These are phyloP conservation scores for Vespertilio murinus DNA, from an alignment of 2,797 vertebrate genomes.

Conservation along the genomic window DNA sequence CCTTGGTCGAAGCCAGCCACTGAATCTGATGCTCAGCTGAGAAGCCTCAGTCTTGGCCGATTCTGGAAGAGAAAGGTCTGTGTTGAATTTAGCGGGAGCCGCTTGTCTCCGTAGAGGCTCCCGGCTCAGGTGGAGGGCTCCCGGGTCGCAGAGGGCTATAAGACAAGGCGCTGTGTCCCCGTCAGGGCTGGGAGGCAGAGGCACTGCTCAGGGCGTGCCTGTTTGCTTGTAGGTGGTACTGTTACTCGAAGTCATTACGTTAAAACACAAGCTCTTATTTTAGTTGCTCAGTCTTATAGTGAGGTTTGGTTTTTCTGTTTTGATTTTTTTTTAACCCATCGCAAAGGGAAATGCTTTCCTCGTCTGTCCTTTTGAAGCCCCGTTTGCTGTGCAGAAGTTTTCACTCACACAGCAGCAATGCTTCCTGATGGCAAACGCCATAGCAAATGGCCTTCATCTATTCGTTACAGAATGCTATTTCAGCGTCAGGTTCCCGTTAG, in stretches of 20 bases:
- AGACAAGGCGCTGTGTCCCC: not conserved
- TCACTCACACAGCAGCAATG: not conserved
- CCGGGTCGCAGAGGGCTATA: no score
- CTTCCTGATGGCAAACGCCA: not conserved
- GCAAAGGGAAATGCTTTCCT: not conserved
- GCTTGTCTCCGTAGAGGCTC: not conserved
- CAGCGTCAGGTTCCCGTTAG: not conserved
- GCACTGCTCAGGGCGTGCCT: not conserved
- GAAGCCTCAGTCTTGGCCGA: not conserved
- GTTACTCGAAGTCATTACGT: not conserved
- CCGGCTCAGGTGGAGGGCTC: not conserved
- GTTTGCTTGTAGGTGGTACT: not conserved
- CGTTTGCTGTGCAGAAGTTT: not conserved
- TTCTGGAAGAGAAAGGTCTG: not conserved
- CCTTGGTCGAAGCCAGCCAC: not conserved
- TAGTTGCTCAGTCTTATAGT: not conserved
- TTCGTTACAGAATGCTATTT: not conserved
- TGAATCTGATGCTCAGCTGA: not conserved
- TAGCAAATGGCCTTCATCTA: not conserved
- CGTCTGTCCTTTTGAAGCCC: not conserved
- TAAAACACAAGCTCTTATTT: not conserved
- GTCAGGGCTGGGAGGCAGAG: not conserved
- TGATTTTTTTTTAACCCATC: not conserved
- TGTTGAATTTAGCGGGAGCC: not conserved
- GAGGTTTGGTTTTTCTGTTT: slow-evolving; percentile 1